phyloP scores from a whole-genome alignment of 1,140 invertebrate species.

The Notospermus geniculatus region DNA sequence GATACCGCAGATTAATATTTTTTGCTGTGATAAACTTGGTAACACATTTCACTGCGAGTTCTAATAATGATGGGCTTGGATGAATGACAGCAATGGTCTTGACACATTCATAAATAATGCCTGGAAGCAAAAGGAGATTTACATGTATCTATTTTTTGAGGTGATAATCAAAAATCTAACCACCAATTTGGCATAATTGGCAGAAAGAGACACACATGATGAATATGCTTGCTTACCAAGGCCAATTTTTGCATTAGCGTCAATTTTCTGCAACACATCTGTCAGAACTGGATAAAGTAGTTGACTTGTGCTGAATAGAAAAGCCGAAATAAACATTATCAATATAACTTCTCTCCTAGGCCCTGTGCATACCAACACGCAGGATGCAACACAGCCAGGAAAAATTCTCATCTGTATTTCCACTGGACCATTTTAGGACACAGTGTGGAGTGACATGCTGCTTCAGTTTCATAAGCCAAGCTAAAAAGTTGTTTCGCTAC shows the following conservation, averaged over 20 bases:
- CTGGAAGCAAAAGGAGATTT: slow-evolving; percentile 12
- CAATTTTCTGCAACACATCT: slow-evolving; percentile 29
- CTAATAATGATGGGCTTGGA: slow-evolving; percentile 21
- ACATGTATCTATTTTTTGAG: too few relatives aligned
- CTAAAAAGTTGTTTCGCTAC: background rate
- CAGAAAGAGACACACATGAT: too few relatives aligned
- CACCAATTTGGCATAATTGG: too few relatives aligned
- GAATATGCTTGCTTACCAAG: slow-evolving; percentile 24
- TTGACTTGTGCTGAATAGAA: slow-evolving; percentile 18
- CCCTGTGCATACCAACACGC: too few relatives aligned
- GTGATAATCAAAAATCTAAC: too few relatives aligned
- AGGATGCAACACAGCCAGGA: too few relatives aligned
- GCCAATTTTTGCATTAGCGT: slow-evolving; percentile 31
- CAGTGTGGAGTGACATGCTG: too few relatives aligned
- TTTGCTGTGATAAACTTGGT: slow-evolving; percentile 28
- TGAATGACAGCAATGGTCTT: slow-evolving; percentile 25
- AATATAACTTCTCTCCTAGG: too few relatives aligned
- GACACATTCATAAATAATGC: slow-evolving; percentile 39
- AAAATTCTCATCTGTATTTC: too few relatives aligned
- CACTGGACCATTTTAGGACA: too few relatives aligned
- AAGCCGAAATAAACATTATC: too few relatives aligned
- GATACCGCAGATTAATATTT: slow-evolving; percentile 31
- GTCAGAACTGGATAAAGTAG: slow-evolving; percentile 31
- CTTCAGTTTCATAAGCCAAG: too few relatives aligned
- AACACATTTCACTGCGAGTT: slow-evolving; percentile 23